Base-by-base conservation (phyloP, 2,113 vertebrate species). In the Hippocampus abdominalis region DNA sequence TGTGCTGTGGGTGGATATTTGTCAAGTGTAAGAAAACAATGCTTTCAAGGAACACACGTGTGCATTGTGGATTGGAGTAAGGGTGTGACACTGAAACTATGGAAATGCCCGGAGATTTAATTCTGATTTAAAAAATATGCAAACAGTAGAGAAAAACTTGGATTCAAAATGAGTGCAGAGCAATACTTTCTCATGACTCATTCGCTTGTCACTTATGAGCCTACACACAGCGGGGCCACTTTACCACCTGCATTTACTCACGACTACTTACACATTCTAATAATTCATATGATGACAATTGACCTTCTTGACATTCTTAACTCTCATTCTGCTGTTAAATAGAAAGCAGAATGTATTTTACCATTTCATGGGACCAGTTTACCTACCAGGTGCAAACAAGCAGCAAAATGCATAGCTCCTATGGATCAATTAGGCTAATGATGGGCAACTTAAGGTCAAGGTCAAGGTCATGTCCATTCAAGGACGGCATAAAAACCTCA, bases 171-270 rank as follows among this genome's bases (percentile, higher is more conserved):
- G 81, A 80, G 85, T 86, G 81, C 83, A 20, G 73, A 79, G 56
- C 81, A 78, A 62, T 46, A 70, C 84, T 84, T 90, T 86, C 85
- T 78, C 86, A 82, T 75, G 82, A 73, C 80, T 90, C 86, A 79
- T 71, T 66, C 74, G 56, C 7, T 59, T 29, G 29, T 69, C 81
- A 79, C 32, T 36, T 36, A 36, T 36, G 81, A 68, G 78, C 75
- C 66, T 27, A 73, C 75, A 75, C 69, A 78, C 77, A 79, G 72
- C 61, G 57, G 57, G 66, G 66, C 71, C 66, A 77, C 51, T 64
- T 74, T 69, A 69, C 73, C 72, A 54, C 77, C 67, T 71, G 76
- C 76, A 64, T 77, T 84, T 79, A 72, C 61, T 80, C 79, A 78
- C 53, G 12, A 56, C 23, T 27, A 13, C 23, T 27, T 3, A 57